Conservation (phyloP, 2,888 invertebrate species). For the Callimorpha dominula region DNA sequence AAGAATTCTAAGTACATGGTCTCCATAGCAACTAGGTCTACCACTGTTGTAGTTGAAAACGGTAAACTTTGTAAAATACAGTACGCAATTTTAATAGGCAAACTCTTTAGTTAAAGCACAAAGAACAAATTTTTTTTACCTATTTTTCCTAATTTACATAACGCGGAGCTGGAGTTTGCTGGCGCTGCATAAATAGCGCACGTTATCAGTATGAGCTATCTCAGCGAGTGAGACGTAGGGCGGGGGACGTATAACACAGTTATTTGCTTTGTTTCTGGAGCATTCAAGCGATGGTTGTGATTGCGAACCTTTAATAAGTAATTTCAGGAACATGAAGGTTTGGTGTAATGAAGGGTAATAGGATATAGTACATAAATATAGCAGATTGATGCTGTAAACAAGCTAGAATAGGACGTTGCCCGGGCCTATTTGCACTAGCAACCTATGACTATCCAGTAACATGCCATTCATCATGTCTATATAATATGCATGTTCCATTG, state of each 20-base stretch:
- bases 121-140: neutral
- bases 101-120: neutral
- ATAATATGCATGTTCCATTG: neutral
- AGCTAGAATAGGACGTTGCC: neutral
- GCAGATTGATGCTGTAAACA: too few relatives aligned
- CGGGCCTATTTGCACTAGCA: too few relatives aligned
- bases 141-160: slow-evolving; percentile 1
- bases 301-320: neutral
- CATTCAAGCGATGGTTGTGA: neutral
- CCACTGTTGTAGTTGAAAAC: neutral
- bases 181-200: slow-evolving; percentile 5
- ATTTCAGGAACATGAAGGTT: neutral
- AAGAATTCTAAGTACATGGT: neutral
- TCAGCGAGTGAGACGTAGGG: neutral
- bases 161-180: neutral
- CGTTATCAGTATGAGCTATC: neutral
- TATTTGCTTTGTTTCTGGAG: neutral
- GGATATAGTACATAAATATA: neutral
- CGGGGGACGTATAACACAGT: neutral
- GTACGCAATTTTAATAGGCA: neutral
- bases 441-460: neutral
- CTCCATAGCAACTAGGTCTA: neutral
- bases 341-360: neutral
- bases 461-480: neutral
- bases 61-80: neutral